Evolutionary conservation across 2,888 invertebrate species (phyloP), one percentile per base, ranked within the genome.

Genomic region (Serrognathus titanus): DNA sequence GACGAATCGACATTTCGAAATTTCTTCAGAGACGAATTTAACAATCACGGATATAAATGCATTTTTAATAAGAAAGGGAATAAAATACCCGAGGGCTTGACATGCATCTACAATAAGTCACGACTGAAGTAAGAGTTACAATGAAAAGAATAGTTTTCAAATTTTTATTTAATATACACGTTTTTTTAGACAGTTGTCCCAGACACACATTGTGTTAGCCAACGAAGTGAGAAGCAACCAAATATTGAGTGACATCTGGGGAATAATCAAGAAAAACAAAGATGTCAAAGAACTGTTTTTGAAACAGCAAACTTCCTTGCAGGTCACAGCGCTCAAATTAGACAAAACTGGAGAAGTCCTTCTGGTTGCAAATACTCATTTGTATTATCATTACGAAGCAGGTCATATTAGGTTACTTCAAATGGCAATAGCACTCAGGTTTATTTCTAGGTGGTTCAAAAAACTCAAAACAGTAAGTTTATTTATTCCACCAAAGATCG

Each of bases 341-440:
- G 73, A 78, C 58, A 83, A 83, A 10, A 81, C 81, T 56, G 76
- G 79, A 56, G 82, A 87, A 66, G 76, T 86, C 53, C 67, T 92
- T 37, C 71, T 92, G 38, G 70, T 77, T 10, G 94, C 88, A 11
- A 97, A 95, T 71, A 95, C 94, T 1, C 97, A 98, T 80, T 81
- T 97, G 48, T 97, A 94, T 79, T 97, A 94, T 71, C 92, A 93
- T 74, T 94, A 95, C 0, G 87, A 90, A 75, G 91, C 96, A 5
- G 92, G 93, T 76, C 92, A 95, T 70, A 88, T 97, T 64, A 82
- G 97, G 59, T 79, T 96, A 3, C 73, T 97, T 16, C 97, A 97
- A 81, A 87, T 86, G 24, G 89, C 87, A 38, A 83, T 89, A 60
- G 81, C 85, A 16, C 81, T 94, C 61, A 79, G 83, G 40, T 90